Evolutionary conservation across 2,113 vertebrate species (phyloP).

Genomic region (Catagonus wagneri): DNA sequence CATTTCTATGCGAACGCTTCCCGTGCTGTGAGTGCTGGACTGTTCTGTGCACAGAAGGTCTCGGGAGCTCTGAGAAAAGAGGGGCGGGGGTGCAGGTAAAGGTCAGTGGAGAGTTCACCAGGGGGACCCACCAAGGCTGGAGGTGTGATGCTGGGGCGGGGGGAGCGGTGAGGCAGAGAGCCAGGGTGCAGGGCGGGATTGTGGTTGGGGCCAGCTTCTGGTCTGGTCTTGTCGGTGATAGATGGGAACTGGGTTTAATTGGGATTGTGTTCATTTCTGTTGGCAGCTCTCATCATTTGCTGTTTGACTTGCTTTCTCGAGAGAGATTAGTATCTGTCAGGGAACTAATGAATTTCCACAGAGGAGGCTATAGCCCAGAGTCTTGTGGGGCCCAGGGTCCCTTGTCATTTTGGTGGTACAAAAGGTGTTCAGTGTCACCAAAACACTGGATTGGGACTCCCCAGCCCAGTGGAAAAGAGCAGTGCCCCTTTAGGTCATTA

Average conservation of each 20-base stretch:
- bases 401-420: not conserved
- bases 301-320: constrained; percentile 14
- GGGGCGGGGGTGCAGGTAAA: not conserved
- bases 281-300: not conserved
- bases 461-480: not conserved
- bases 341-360: not conserved
- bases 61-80: not conserved
- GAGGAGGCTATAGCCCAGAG: rapidly evolving
- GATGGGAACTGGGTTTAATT: not conserved
- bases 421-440: not conserved
- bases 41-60: not conserved
- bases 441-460: not conserved
- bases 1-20: rapidly evolving
- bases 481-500: not conserved
- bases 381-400: not conserved
- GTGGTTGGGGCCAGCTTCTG: not conserved
- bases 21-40: rapidly evolving
- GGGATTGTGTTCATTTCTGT: not conserved
- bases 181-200: not conserved
- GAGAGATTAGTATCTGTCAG: not conserved
- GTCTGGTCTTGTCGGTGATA: not conserved
- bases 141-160: not conserved
- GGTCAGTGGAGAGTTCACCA: not conserved
- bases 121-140: not conserved
- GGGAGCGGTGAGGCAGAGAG: not conserved